phyloP scores from a whole-genome alignment of 2,113 vertebrate genomes.

The Podarcis cretensis region DNA sequence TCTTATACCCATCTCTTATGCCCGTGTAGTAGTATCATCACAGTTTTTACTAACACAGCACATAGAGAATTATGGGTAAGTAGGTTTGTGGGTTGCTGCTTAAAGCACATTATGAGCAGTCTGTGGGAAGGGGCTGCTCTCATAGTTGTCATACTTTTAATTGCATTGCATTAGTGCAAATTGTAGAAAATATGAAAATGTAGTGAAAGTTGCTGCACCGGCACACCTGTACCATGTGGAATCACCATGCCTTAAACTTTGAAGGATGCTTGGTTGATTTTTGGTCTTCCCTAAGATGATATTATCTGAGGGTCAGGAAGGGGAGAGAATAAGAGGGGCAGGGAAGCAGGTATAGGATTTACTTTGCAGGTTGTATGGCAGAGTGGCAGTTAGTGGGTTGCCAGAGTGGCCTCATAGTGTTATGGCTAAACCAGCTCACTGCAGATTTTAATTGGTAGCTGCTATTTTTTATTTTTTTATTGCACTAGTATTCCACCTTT shows the following conservation, averaged over 20 bases:
- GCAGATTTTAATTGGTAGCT: not conserved
- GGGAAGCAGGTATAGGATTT: not conserved
- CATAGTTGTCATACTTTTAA: not conserved
- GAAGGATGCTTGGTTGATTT: too few relatives aligned
- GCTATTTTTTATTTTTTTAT: too few relatives aligned
- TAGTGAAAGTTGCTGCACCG: too few relatives aligned
- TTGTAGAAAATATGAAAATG: too few relatives aligned
- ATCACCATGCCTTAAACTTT: too few relatives aligned
- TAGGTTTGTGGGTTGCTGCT: not conserved
- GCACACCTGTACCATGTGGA: too few relatives aligned
- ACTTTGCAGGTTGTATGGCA: not conserved
- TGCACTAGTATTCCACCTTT: too few relatives aligned
- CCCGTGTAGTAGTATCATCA: not conserved
- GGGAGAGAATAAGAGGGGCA: not conserved
- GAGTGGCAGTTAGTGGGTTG: not conserved
- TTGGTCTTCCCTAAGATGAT: not conserved
- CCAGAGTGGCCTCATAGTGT: not conserved
- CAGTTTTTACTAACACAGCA: not conserved
- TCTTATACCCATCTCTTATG: not conserved
- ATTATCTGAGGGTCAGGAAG: not conserved
- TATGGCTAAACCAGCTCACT: too few relatives aligned
- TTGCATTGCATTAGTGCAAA: too few relatives aligned
- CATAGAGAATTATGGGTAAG: not conserved
- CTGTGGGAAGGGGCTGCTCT: not conserved
- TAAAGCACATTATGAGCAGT: not conserved